Evolutionary conservation across 2,888 invertebrate genomes (phyloP).

Genomic region (Drosophila kambysellisi): DNA sequence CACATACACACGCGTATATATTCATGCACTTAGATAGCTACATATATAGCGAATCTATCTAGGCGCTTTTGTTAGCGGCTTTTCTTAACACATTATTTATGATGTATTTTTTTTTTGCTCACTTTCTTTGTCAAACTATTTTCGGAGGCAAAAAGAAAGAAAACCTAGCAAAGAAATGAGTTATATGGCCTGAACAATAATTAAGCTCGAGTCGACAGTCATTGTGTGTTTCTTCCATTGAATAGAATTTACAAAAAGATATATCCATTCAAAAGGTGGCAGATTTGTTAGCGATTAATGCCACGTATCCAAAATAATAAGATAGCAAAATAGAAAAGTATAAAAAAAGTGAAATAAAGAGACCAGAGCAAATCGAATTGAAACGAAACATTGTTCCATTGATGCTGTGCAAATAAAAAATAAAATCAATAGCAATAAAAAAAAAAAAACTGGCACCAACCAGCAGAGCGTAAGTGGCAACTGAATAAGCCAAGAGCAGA

Average conservation of each 20-base stretch:
- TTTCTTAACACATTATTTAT: constrained; percentile 76
- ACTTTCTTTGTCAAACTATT: constrained; percentile 71
- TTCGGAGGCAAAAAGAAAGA: constrained; percentile 47
- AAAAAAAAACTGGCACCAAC: constrained; percentile 2
- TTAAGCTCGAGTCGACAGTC: constrained; percentile 52
- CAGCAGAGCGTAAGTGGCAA: constrained; percentile 26
- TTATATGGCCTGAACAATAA: constrained; percentile 56
- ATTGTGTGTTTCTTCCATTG: constrained; percentile 47
- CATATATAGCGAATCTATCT: constrained; percentile 47
- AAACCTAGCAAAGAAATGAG: constrained; percentile 44
- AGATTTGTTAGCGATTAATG: constrained; percentile 59
- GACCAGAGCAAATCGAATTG: constrained; percentile 36
- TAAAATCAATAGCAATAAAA: constrained; percentile 41
- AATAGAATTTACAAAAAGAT: constrained; percentile 38
- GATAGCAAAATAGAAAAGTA: constrained; percentile 28
- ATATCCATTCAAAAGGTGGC: constrained; percentile 28
- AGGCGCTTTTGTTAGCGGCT: constrained; percentile 66
- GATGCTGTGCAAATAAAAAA: constrained; percentile 24
- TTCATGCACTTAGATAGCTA: constrained; percentile 30
- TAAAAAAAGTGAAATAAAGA: constrained; percentile 17
- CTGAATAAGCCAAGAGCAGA: constrained; percentile 34
- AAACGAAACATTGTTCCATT: constrained; percentile 14
- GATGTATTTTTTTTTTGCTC: constrained; percentile 53
- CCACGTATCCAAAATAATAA: constrained; percentile 44
- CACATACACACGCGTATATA: constrained; percentile 6